Evolutionary conservation across 2,888 invertebrate species (phyloP), one percentile per base, ranked within the genome.

Genomic region (Eupithecia inturbata): DNA sequence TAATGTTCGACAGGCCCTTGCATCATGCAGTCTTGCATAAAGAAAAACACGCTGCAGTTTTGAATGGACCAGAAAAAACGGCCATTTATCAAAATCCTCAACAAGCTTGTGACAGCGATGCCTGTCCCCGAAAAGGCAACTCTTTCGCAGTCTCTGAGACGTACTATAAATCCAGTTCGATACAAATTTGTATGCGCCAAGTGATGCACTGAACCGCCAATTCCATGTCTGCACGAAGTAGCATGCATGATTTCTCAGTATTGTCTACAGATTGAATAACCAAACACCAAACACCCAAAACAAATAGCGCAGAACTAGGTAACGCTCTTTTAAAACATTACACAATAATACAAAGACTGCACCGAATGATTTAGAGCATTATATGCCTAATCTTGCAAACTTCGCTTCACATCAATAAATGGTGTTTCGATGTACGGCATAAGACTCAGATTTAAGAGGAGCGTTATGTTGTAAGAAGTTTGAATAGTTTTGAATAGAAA

Each of bases 241-340:
- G 39, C n/a, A 66, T 71, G 70, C 75, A 75, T 62, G 72, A 71
- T 74, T 73, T 72, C 68, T 73, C 62, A 73, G 72, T 31, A 67
- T 72, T 75, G 74, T 70, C 70, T 62, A 75, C 73, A 72, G 74
- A 74, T 76, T 76, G 74, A 75, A 77, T 78, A 63, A 71, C 73
- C 76, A 78, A 80, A 74, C 71, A 71, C 73, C 76, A 78, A 80
- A 74, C 71, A 76, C 68, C 69, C 74, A 79, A 79, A 79, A 77
- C 74, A 79, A 78, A 78, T 74, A 75, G 67, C 70, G 60, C 64
- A 64, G 36, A 66, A 71, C 36, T 68, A 68, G 69, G 39, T 70
- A 71, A 60, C 41, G 70, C 62, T 74, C 66, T 67, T 68, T 77
- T 66, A 70, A 77, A 67, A 12, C 41, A 57, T 77, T 77, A 45